phyloP scores from a whole-genome alignment of 2,113 vertebrate species.

The Saguinus midas region DNA sequence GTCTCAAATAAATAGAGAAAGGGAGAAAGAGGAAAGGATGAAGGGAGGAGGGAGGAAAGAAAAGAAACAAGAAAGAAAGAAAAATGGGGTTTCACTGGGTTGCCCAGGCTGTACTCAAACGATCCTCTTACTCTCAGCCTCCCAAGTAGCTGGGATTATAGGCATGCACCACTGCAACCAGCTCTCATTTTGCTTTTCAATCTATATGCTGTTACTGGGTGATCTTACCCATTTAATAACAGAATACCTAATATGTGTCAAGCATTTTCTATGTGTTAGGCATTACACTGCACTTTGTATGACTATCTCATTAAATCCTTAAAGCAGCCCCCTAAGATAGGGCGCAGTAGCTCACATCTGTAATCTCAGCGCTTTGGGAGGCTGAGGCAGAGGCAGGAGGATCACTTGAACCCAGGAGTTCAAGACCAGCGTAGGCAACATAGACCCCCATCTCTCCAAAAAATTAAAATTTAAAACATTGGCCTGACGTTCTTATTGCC shows the following conservation, averaged over 20 bases:
- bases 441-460: no score
- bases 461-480: no score
- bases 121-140: not conserved
- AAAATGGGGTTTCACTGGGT: not conserved
- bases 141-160: not conserved
- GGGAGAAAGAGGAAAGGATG: no score
- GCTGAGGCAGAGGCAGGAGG: no score
- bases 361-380: no score
- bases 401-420: no score
- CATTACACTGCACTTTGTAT: not conserved
- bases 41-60: no score
- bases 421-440: no score
- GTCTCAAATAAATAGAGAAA: no score
- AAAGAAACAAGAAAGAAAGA: no score
- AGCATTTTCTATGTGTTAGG: not conserved
- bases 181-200: not conserved
- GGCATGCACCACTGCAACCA: not conserved
- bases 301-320: not conserved
- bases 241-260: not conserved
- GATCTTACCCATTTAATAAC: conserved; percentile 24
- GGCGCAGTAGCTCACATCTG: no score
- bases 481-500: not conserved
- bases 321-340: not conserved
- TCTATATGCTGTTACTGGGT: not conserved
- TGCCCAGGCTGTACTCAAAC: not conserved